Evolutionary conservation across 2,888 invertebrate species (phyloP), one percentile per base, ranked within the genome.

Genomic region (Nomada fabriciana): DNA sequence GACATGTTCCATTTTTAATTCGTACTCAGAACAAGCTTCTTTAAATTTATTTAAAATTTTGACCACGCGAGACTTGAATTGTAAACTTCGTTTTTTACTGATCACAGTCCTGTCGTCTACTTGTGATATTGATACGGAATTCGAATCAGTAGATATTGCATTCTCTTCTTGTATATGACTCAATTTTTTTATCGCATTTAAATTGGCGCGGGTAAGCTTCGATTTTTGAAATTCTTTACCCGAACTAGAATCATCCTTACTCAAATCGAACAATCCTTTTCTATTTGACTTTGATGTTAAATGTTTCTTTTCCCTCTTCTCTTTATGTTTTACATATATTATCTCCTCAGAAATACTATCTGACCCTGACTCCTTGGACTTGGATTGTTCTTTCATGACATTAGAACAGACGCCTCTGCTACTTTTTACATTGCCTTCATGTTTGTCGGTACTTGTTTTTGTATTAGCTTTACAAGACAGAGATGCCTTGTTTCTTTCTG

Each of bases 161-260:
- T 81, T 20, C 7, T 52, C n/a, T 79, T 78, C 29, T 11, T 13
- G 20, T 76, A 53, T 0, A 7, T 42, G 23, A 18, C 4, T 10
- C 13, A 81, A 47, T 23, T 79, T 67, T n/a, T 10, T 80, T 23
- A 47, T 65, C 0, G 20, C 36, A 15, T 20, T 72, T 5, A 29
- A 76, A 72, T 64, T 70, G 4, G 64, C 29, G 59, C 20, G 20
- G 82, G 75, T 43, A 72, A 77, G 7, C 78, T 84, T 74, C 9
- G 43, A 47, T 74, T 53, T 53, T 18, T 86, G 80, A 76, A 91
- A 91, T 84, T 92, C 91, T 67, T 85, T 88, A 15, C 86, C 83
- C 5, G 91, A 91, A 77, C 88, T 91, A 5, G 90, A 86, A 29
- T 90, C 72, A 13, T 79, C 50, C 1, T 15, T 52, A 9, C 15